phyloP scores from a whole-genome alignment of 92 coral and sea anemone genomes.

The Pocillopora grandis region DNA sequence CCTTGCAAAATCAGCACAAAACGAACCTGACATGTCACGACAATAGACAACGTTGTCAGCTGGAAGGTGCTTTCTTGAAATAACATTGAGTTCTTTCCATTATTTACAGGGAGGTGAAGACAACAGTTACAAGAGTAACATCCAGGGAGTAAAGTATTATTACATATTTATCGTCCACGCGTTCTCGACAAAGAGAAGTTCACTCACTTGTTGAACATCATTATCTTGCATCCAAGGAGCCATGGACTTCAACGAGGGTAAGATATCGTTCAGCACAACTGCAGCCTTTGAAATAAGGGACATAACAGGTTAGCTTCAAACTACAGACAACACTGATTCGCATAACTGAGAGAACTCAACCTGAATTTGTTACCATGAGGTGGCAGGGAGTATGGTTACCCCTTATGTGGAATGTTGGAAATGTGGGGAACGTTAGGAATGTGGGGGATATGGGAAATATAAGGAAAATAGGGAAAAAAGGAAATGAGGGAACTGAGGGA shows the following conservation, averaged over 20 bases:
- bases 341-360: background rate
- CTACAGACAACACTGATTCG: background rate
- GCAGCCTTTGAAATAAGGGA: slow-evolving; percentile 49
- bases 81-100: no score
- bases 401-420: no score
- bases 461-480: no score
- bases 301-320: background rate
- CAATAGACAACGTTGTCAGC: no score
- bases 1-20: no score
- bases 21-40: no score
- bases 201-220: slow-evolving; percentile 51
- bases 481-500: no score
- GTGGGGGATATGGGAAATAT: background rate
- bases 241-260: slow-evolving; percentile 67
- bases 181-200: background rate
- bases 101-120: no score
- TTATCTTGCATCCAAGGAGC: slow-evolving; percentile 62
- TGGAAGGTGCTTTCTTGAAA: no score
- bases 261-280: slow-evolving; percentile 62
- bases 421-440: background rate
- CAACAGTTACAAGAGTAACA: no score
- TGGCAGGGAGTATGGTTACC: no score
- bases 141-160: no score
- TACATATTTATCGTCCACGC: background rate
- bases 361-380: background rate